These are phyloP conservation scores for Sebastolobus alascanus DNA, from an alignment of 2,797 vertebrate genomes.

Conservation along the genomic window DNA sequence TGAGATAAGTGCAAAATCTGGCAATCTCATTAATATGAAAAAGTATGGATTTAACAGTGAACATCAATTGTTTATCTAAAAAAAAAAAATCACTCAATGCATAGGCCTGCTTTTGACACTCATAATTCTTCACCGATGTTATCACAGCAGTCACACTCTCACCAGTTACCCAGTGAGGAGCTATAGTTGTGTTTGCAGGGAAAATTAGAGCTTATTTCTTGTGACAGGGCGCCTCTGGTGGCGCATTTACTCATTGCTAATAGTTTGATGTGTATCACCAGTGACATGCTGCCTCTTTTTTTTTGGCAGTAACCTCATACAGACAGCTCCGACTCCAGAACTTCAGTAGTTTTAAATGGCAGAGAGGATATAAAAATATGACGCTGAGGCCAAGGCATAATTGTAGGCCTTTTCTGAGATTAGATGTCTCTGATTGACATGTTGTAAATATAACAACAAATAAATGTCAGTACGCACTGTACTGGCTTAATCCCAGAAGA, in stretches of 20 bases:
- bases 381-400: slow-evolving; percentile 69
- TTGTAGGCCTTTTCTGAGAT: slow-evolving; percentile 76
- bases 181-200: slow-evolving; percentile 45
- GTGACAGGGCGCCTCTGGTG: slow-evolving; percentile 82
- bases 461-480: slow-evolving; percentile 76
- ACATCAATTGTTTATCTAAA: slow-evolving; percentile 39
- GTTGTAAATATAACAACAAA: slow-evolving; percentile 81
- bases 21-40: slow-evolving; percentile 71
- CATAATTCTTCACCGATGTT: slow-evolving; percentile 28
- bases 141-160: slow-evolving; percentile 42
- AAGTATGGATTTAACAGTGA: slow-evolving; percentile 65
- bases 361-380: slow-evolving; percentile 48
- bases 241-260: slow-evolving; percentile 66
- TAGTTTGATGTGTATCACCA: slow-evolving; percentile 62
- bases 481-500: slow-evolving; percentile 73
- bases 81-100: background rate
- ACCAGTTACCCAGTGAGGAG: slow-evolving; percentile 9
- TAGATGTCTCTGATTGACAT: slow-evolving; percentile 79
- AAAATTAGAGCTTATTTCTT: slow-evolving; percentile 73
- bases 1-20: slow-evolving; percentile 74
- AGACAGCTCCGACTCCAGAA: slow-evolving; percentile 42
- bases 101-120: slow-evolving; percentile 3
- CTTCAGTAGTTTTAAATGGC: slow-evolving; percentile 28
- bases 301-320: slow-evolving; percentile 14
- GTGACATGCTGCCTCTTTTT: slow-evolving; percentile 43